Base-by-base conservation (phyloP, 2,888 invertebrate genomes). In the Entomobrya proxima region DNA sequence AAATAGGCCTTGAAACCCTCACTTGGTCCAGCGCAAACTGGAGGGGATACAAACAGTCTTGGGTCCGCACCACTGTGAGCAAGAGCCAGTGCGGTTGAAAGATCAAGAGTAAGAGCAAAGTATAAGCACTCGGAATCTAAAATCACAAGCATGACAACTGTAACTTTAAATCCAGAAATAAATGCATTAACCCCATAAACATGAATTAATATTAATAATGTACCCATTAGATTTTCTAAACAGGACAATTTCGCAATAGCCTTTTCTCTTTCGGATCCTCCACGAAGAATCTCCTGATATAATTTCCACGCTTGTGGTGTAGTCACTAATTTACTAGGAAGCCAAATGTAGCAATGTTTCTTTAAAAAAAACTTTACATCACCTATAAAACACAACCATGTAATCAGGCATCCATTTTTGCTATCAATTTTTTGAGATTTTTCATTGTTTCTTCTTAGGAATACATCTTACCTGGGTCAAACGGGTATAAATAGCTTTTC, bases 91-190 rank as follows among this genome's bases (percentile, higher is more conserved):
- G 96, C 95, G 0, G 96, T 96, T 89, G 94, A 93, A 64, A 94
- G 93, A 92, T 96, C 95, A 90, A 96, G 93, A 88, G 95, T 95
- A 92, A 96, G 96, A 5, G 97, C 96, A 86, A 97, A 93, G 90
- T 95, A 94, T 76, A 93, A 92, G 91, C 94, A 96, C 90, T 96
- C 92, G 91, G 93, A 92, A 89, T 93, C 94, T 94, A 88, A 87
- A 91, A 47, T 50, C n/a, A 5, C 55, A 37, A 35, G 24, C 9
- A 75, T n/a, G n/a, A n/a, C n/a, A n/a, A n/a, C n/a, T n/a, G n/a
- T n/a, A n/a, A n/a, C n/a, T n/a, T n/a, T n/a, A n/a, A n/a, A n/a
- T n/a, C n/a, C n/a, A n/a, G n/a, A n/a, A n/a, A n/a, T n/a, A n/a
- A n/a, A 61, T 85, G 86, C 80, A 87, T 27, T 27, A 40, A 50